phyloP scores from a whole-genome alignment of 1,140 invertebrate genomes.

The Limonius californicus region DNA sequence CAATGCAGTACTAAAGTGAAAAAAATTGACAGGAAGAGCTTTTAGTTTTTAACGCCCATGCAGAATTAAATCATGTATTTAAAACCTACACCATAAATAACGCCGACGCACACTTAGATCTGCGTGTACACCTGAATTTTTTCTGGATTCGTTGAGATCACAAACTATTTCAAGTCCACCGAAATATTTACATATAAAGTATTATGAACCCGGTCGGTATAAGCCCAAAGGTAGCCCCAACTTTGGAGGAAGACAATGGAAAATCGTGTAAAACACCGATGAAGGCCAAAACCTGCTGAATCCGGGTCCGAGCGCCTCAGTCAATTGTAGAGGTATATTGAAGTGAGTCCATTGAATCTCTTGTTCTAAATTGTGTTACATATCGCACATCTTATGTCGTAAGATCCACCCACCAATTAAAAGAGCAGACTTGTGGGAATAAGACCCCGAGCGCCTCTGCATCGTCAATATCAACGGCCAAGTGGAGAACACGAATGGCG shows the following conservation, averaged over 20 bases:
- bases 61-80: no score
- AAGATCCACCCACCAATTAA: constrained; percentile 21
- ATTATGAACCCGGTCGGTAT: background rate
- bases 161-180: constrained; percentile 6
- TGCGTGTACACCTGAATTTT: constrained; percentile 6
- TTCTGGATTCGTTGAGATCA: constrained; percentile 5
- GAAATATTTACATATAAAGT: constrained; percentile 10
- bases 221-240: constrained; percentile 6
- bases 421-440: constrained; percentile 13
- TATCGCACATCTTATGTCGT: constrained; percentile 7
- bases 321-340: background rate
- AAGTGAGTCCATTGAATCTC: background rate
- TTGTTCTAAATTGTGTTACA: constrained; percentile 2
- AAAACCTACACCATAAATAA: constrained; percentile 4
- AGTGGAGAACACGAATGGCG: background rate
- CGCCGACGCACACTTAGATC: background rate
- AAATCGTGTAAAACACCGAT: constrained; percentile 5
- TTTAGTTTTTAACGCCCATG: no score
- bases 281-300: background rate
- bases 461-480: no score
- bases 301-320: background rate
- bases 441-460: no score
- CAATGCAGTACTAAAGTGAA: no score
- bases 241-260: background rate
- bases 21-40: no score